phyloP scores from a whole-genome alignment of 2,888 invertebrate genomes.

The Euplagia quadripunctaria region DNA sequence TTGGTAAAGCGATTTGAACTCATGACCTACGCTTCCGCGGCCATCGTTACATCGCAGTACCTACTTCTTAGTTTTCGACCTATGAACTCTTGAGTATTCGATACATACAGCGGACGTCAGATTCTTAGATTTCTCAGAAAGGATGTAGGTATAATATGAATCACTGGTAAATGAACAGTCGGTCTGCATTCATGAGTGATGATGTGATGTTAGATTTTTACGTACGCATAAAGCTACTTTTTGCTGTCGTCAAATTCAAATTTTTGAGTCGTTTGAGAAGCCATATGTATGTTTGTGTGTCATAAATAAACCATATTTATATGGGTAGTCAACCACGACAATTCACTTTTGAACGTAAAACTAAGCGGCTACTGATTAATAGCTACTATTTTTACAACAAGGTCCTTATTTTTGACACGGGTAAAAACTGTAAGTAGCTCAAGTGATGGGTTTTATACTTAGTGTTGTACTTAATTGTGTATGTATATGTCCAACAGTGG shows the following conservation, averaged over 20 bases:
- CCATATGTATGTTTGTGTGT: background rate
- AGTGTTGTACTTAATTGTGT: background rate
- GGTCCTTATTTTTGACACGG: no score
- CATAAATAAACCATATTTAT: constrained; percentile 15
- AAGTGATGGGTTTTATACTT: background rate
- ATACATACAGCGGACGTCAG: constrained; percentile 40
- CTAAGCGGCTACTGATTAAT: background rate
- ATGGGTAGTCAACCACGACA: background rate
- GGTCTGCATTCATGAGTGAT: constrained; percentile 46
- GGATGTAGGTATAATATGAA: constrained; percentile 54
- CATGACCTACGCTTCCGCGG: constrained; percentile 69
- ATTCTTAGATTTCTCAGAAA: constrained; percentile 54
- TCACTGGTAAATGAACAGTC: constrained; percentile 45
- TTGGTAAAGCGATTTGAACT: constrained; percentile 64
- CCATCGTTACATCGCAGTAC: constrained; percentile 40
- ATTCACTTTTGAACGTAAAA: background rate
- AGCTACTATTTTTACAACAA: background rate
- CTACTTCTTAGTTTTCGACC: constrained; percentile 48
- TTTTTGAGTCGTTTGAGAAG: constrained; percentile 3
- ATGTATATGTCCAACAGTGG: no score
- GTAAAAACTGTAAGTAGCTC: background rate
- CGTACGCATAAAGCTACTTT: constrained; percentile 16
- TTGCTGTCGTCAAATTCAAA: constrained; percentile 20
- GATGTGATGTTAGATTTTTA: constrained; percentile 43
- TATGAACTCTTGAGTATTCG: constrained; percentile 50